Evolutionary conservation across 2,113 vertebrate genomes (phyloP).

Genomic region (Pluvianellus socialis): DNA sequence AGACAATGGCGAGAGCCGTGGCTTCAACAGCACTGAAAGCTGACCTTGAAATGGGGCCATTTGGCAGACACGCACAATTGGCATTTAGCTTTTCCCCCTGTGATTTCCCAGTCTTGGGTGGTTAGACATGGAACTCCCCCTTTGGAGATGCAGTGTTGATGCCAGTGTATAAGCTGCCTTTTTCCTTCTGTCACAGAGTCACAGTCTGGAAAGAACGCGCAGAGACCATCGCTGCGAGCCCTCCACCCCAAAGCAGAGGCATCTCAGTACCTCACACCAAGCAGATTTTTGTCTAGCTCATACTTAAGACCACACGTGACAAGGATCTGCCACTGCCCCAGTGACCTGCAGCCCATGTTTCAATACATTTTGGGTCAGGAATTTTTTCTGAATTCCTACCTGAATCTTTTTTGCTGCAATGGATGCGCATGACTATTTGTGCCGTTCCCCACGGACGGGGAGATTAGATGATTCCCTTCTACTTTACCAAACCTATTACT

Average conservation of each 20-base stretch:
- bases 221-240: background rate
- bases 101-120: conserved; percentile 1
- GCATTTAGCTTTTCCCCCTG: background rate
- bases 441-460: background rate
- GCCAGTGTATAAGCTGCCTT: background rate
- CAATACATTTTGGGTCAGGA: background rate
- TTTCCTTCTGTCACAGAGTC: background rate
- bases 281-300: background rate
- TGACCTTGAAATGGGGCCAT: conserved; percentile 14
- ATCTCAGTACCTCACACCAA: background rate
- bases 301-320: background rate
- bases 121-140: background rate
- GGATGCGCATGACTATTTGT: background rate
- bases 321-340: background rate
- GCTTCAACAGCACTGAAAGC: background rate
- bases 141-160: background rate
- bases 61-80: background rate
- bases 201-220: background rate
- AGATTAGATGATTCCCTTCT: background rate
- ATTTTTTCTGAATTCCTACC: background rate
- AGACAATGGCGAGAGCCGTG: background rate
- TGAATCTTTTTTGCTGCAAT: background rate
- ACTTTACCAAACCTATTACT: background rate
- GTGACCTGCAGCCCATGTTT: background rate
- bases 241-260: background rate